Conservation (phyloP, 2,797 vertebrate species). For the Phrynocephalus forsythii region DNA sequence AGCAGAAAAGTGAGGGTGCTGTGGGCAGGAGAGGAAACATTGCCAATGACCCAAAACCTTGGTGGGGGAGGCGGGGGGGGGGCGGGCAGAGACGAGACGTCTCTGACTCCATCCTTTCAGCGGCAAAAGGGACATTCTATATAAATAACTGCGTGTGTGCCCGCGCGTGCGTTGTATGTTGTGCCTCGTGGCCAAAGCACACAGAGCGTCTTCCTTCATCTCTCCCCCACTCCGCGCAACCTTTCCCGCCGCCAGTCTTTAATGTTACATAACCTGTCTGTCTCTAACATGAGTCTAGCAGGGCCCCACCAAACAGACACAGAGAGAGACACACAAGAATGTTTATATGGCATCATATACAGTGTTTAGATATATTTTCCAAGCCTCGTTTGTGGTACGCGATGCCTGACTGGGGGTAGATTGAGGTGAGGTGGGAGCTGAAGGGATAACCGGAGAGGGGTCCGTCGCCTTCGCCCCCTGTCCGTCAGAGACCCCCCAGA, state of each 20-base stretch:
- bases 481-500: too few species aligned
- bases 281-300: conserved; percentile 3
- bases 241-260: background rate
- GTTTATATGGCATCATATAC: too few species aligned
- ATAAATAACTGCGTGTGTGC: background rate
- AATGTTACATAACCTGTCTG: conserved; percentile 56
- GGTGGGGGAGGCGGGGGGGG: background rate
- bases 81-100: conserved; percentile 15
- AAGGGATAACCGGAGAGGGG: too few species aligned
- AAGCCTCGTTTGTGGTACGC: background rate
- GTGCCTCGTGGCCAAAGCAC: conserved; percentile 18
- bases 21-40: background rate
- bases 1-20: too few species aligned
- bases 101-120: background rate
- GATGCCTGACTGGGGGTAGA: conserved; percentile 22
- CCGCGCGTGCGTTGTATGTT: conserved; percentile 1
- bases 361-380: background rate
- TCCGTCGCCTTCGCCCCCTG: too few species aligned
- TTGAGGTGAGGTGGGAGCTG: background rate
- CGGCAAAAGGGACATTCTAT: too few species aligned
- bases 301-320: conserved; percentile 27
- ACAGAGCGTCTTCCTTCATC: conserved; percentile 7
- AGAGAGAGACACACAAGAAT: background rate
- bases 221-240: background rate
- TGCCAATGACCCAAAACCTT: background rate